These are phyloP conservation scores for Penaeus chinensis DNA, from an alignment of 1,140 invertebrate species.

Conservation along the genomic window DNA sequence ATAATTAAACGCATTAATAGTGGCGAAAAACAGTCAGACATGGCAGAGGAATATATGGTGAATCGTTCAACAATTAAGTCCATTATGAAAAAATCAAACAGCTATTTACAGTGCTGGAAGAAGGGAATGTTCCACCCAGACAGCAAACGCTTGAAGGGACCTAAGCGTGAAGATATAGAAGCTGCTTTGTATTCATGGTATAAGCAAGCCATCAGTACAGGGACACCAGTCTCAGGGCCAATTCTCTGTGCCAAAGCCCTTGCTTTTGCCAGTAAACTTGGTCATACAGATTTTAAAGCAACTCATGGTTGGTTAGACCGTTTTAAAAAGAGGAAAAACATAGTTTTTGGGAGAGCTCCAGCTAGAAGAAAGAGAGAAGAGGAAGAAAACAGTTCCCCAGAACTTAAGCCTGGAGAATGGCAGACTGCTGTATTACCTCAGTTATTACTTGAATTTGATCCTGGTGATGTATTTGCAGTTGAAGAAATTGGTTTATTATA, in stretches of 20 bases:
- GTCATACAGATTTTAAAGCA: conserved; percentile 63
- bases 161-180: conserved; percentile 62
- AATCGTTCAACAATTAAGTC: conserved; percentile 62
- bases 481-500: conserved; percentile 63
- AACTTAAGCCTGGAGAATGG: conserved; percentile 53
- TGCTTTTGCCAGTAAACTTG: conserved; percentile 62
- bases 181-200: conserved; percentile 62
- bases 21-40: conserved; percentile 60
- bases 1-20: conserved; percentile 61
- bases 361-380: conserved; percentile 54
- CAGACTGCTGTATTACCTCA: conserved; percentile 51
- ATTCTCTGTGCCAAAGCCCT: conserved; percentile 60
- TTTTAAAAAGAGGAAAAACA: conserved; percentile 63
- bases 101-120: conserved; percentile 63
- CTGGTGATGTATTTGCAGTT: conserved; percentile 63
- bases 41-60: conserved; percentile 63
- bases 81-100: conserved; percentile 62
- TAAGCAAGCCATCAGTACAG: conserved; percentile 50
- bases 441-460: conserved; percentile 54
- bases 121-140: conserved; percentile 62
- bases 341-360: conserved; percentile 62
- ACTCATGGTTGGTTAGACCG: conserved; percentile 64
- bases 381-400: conserved; percentile 43
- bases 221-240: conserved; percentile 59
- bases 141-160: conserved; percentile 59